Percentiles rank a stretch among this genome's conserved stretches.
These are phyloP conservation scores for Echinometra lucunter DNA, from an alignment of 53 echinoderm and acorn worm species.

Conservation along the genomic window DNA sequence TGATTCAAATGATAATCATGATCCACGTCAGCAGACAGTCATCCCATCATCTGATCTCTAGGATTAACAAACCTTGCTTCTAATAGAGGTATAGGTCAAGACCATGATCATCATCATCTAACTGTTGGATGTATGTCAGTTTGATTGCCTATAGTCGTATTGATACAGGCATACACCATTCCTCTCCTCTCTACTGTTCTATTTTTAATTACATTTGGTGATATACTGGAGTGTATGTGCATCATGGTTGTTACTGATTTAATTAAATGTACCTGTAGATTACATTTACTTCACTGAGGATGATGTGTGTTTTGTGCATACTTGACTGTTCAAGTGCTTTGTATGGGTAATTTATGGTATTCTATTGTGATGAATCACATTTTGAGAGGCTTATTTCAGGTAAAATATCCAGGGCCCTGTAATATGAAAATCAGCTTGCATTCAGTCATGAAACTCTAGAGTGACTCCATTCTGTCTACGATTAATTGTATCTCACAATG, in stretches of 20 bases:
- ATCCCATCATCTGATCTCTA: neutral
- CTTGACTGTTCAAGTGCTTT: no score
- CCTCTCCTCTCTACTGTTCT: neutral
- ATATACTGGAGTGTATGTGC: neutral
- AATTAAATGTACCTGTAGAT: neutral
- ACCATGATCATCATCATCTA: neutral
- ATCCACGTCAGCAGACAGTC: neutral
- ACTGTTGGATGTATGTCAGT: neutral
- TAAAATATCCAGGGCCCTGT: no score
- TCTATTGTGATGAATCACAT: no score
- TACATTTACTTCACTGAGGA: neutral
- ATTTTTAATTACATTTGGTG: neutral
- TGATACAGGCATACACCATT: constrained; percentile 8
- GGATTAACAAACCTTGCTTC: neutral
- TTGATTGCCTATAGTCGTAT: neutral
- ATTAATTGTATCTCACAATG: no score
- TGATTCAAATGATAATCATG: neutral
- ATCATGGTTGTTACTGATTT: neutral
- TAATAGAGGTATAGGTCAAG: constrained; percentile 31
- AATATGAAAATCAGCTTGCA: no score
- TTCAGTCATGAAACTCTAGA: no score
- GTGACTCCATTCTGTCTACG: no score
- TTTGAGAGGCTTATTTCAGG: no score
- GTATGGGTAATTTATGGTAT: no score
- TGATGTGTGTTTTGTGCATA: neutral